A percentile compares a stretch with the other conserved stretches of the same genome.
Evolutionary conservation across 2,888 invertebrate species (phyloP).

Genomic region (Nemotelus pantherinus): DNA sequence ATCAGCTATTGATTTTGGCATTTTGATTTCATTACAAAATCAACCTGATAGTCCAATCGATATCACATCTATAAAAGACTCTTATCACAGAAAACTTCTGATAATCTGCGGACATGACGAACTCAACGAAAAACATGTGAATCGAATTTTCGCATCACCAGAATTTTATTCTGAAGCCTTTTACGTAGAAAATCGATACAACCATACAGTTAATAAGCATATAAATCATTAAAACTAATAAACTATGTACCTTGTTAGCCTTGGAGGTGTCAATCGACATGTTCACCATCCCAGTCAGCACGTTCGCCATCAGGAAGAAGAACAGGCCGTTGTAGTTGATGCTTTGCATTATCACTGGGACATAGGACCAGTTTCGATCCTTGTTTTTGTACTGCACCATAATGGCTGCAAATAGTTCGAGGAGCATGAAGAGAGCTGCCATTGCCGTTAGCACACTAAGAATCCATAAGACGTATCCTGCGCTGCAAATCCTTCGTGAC

Average conservation of each 20-base stretch:
- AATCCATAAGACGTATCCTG: constrained; percentile 82
- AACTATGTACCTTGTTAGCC: constrained; percentile 62
- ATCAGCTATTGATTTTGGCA: not conserved
- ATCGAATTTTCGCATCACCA: constrained; percentile 55
- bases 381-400: constrained; percentile 21
- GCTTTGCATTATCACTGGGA: constrained; percentile 72
- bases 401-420: constrained; percentile 63
- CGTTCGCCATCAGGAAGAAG: constrained; percentile 86
- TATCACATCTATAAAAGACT: not conserved
- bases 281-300: constrained; percentile 86
- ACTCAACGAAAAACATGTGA: no score
- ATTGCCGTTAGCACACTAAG: constrained; percentile 72
- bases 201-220: constrained; percentile 65
- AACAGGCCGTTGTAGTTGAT: constrained; percentile 83
- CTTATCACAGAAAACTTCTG: not conserved
- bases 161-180: constrained; percentile 64
- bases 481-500: constrained; percentile 85
- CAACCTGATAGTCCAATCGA: not conserved
- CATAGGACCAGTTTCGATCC: constrained; percentile 57
- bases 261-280: constrained; percentile 73
- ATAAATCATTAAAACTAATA: constrained; percentile 70
- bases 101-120: no score
- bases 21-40: not conserved
- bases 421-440: constrained; percentile 67
- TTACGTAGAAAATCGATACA: constrained; percentile 61